Base-by-base conservation (phyloP, 2,113 vertebrate genomes). In the Lonchura striata region DNA sequence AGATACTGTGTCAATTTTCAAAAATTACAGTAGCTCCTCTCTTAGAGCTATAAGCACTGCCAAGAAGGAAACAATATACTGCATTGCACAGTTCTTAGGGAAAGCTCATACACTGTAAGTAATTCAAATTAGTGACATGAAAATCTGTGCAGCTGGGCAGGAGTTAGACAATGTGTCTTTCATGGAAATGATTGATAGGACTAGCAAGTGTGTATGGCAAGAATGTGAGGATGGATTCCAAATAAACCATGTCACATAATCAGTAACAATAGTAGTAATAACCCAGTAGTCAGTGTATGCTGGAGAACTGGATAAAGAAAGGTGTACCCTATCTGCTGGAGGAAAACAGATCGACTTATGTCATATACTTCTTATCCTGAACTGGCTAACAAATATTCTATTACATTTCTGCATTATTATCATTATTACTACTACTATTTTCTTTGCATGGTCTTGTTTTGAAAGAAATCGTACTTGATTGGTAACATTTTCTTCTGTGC, bases 161-260 rank as follows among this genome's bases (percentile, higher is more conserved):
- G 71, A 95, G 65, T 81, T 90, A 90, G 95, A 90, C 68, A 91
- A 92, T 81, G 65, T 89, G 64, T 77, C 92, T 97, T 97, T 98
- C 88, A 85, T 91, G 56, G 28, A 95, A 92, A 84, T 90, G 76
- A 94, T 81, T 96, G 93, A 94, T 82, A 74, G 56, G 66, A 76
- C 53, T 80, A 63, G 65, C 49, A 92, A 90, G 42, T n/a, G 41
- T 69, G 81, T 44, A 86, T 84, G 77, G 86, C 53, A 92, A 94
- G 95, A 94, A 88, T 95, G 37, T 77, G 87, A 97, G 50, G 69
- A 68, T 20, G 70, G 13, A 71, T 94, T 97, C 81, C 82, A 93
- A 87, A 92, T n/a, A 94, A 96, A 79, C n/a, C 54, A n/a, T 37
- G 70, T 71, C 50, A 82, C 16, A 15, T 70, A 75, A 56, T 81